Evolutionary conservation across 2,888 invertebrate species (phyloP).

Genomic region (Folsomia candida): DNA sequence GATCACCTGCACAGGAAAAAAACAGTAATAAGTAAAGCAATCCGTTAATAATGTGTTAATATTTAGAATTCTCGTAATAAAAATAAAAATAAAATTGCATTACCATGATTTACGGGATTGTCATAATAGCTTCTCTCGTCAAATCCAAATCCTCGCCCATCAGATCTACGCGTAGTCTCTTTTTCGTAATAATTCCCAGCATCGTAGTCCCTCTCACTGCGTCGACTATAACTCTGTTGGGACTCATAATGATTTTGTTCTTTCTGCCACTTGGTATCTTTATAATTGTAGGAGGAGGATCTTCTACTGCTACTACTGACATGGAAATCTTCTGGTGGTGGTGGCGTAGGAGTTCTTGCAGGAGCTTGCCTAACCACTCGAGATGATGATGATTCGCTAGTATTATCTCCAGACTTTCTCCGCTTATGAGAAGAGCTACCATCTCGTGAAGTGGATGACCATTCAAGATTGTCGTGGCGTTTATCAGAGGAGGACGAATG

Average conservation of each 20-base stretch:
- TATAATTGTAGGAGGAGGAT: constrained; percentile 12
- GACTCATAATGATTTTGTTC: constrained; percentile 50
- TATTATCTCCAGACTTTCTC: not conserved
- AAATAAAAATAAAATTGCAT: not conserved
- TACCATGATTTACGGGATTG: constrained; percentile 28
- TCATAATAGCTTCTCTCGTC: constrained; percentile 31
- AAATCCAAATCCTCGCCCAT: constrained; percentile 42
- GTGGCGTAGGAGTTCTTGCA: constrained; percentile 3
- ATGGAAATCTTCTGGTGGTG: not conserved
- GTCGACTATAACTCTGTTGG: constrained; percentile 52
- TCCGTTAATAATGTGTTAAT: not conserved
- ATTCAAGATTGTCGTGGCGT: too few relatives aligned
- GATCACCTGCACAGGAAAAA: not conserved
- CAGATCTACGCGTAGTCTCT: constrained; percentile 15
- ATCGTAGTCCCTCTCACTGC: constrained; percentile 20
- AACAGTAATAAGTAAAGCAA: too few relatives aligned
- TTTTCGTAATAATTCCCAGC: constrained; percentile 31
- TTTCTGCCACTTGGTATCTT: constrained; percentile 28
- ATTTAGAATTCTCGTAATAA: not conserved
- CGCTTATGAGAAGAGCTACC: not conserved
- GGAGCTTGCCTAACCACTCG: constrained; percentile 9
- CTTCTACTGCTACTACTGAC: not conserved
- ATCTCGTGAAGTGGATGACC: too few relatives aligned
- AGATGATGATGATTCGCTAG: not conserved
- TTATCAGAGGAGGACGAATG: too few relatives aligned